These are phyloP conservation scores for Emberiza fucata DNA, from an alignment of 2,113 vertebrate species.

Conservation along the genomic window DNA sequence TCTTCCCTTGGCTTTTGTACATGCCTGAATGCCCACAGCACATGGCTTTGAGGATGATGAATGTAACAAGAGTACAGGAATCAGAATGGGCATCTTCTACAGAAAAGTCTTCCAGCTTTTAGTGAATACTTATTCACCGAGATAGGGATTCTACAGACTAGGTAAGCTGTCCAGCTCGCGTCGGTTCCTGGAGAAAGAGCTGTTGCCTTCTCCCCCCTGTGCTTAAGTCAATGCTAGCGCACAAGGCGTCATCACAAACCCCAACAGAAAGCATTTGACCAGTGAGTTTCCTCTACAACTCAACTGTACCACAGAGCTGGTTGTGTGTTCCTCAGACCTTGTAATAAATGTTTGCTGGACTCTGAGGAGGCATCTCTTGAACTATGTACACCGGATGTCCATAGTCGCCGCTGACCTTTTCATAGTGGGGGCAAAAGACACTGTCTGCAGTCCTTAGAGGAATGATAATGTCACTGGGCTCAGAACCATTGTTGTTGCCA, in stretches of 20 bases:
- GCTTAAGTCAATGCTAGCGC: constrained; percentile 71
- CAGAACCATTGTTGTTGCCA: constrained; percentile 95
- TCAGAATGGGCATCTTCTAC: constrained; percentile 68
- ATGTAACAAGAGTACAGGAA: constrained; percentile 65
- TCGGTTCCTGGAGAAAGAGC: constrained; percentile 63
- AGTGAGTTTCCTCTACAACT: constrained; percentile 71
- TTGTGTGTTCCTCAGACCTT: constrained; percentile 87
- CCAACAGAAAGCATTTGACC: constrained; percentile 73
- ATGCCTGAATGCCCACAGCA: constrained; percentile 72
- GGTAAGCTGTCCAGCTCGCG: constrained; percentile 73
- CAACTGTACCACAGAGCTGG: constrained; percentile 66
- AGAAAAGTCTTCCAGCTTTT: constrained; percentile 73
- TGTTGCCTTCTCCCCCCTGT: constrained; percentile 50
- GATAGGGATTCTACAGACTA: constrained; percentile 74
- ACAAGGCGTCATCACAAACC: constrained; percentile 69
- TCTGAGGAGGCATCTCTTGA: constrained; percentile 99
- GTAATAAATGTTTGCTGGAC: constrained; percentile 99
- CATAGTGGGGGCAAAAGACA: constrained; percentile 99
- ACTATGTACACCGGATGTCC: constrained; percentile 99
- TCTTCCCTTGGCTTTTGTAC: constrained; percentile 65
- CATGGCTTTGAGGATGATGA: constrained; percentile 74
- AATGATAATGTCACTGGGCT: constrained; percentile 99
- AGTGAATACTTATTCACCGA: constrained; percentile 60
- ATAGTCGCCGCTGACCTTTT: constrained; percentile 99
- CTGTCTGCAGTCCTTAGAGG: constrained; percentile 98